phyloP scores from a whole-genome alignment of 2,797 vertebrate genomes.

The Sebastes kiyomatsui region DNA sequence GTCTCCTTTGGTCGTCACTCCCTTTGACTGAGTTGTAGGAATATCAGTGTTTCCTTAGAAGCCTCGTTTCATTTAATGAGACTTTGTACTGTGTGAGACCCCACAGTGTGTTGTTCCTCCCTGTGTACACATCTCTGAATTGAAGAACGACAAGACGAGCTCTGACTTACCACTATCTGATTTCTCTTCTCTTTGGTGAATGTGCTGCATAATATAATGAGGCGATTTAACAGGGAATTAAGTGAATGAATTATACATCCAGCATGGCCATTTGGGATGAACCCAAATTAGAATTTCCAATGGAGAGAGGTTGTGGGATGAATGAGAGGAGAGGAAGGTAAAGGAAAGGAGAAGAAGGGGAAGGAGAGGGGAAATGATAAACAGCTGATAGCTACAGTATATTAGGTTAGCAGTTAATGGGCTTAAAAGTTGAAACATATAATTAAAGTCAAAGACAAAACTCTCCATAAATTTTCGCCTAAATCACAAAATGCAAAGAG shows the following conservation, averaged over 20 bases:
- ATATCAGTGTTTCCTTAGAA: conserved; percentile 50
- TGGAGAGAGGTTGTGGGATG: conserved; percentile 33
- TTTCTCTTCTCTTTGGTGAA: conserved; percentile 59
- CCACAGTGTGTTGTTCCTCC: conserved; percentile 57
- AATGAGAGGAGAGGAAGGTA: not conserved
- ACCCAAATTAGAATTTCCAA: conserved; percentile 59
- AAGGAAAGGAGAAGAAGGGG: no score
- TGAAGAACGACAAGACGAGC: conserved; percentile 54
- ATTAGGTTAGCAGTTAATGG: not conserved
- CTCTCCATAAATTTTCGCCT: not conserved
- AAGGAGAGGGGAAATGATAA: not conserved
- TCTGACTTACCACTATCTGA: conserved; percentile 66
- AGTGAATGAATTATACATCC: conserved; percentile 70
- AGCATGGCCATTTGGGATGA: conserved; percentile 44
- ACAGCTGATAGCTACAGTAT: not conserved
- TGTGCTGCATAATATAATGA: conserved; percentile 70
- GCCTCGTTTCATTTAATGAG: conserved; percentile 59
- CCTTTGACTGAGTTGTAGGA: conserved; percentile 49
- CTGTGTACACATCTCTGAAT: conserved; percentile 52
- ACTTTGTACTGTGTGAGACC: conserved; percentile 52
- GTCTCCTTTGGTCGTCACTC: conserved; percentile 35
- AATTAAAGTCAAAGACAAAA: conserved; percentile 7
- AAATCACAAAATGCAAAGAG: conserved; percentile 6
- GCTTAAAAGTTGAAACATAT: not conserved
- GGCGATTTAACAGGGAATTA: conserved; percentile 55